These are phyloP conservation scores for Chaetogeoica ovagalla DNA, from an alignment of 2,888 invertebrate species.

Conservation along the genomic window DNA sequence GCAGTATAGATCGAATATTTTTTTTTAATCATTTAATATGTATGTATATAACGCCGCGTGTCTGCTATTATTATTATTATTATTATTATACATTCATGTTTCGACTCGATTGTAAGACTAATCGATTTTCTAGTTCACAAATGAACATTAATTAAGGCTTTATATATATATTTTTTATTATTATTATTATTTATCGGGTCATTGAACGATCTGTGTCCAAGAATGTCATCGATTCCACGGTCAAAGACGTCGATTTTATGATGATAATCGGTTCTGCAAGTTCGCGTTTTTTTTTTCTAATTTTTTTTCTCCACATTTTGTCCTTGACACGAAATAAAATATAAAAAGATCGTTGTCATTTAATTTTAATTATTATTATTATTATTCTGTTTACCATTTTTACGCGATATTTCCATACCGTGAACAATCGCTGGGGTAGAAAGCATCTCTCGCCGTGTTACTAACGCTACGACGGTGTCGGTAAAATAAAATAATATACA, in stretches of 20 bases:
- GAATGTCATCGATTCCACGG: constrained; percentile 51
- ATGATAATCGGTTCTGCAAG: constrained; percentile 42
- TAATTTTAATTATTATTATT: constrained; percentile 15
- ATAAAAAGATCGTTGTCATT: constrained; percentile 41
- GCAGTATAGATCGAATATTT: background rate
- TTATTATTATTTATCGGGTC: constrained; percentile 27
- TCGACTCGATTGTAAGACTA: constrained; percentile 30
- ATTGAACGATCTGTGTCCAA: constrained; percentile 49
- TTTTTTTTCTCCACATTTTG: no score
- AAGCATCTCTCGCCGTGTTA: constrained; percentile 26
- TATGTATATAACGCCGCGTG: background rate
- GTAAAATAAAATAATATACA: background rate
- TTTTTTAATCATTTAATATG: background rate
- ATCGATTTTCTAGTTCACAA: constrained; percentile 49
- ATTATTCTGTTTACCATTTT: background rate
- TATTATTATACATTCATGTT: constrained; percentile 24
- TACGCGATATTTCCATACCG: constrained; percentile 37
- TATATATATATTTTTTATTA: constrained; percentile 15
- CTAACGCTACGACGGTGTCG: background rate
- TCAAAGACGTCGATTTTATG: constrained; percentile 47
- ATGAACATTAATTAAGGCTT: constrained; percentile 44
- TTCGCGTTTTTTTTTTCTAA: background rate
- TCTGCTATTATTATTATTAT: background rate
- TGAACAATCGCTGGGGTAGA: constrained; percentile 28
- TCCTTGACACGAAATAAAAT: constrained; percentile 37